Evolutionary conservation across 1,140 invertebrate species (phyloP).

Genomic region (Drosophila gunungcola): DNA sequence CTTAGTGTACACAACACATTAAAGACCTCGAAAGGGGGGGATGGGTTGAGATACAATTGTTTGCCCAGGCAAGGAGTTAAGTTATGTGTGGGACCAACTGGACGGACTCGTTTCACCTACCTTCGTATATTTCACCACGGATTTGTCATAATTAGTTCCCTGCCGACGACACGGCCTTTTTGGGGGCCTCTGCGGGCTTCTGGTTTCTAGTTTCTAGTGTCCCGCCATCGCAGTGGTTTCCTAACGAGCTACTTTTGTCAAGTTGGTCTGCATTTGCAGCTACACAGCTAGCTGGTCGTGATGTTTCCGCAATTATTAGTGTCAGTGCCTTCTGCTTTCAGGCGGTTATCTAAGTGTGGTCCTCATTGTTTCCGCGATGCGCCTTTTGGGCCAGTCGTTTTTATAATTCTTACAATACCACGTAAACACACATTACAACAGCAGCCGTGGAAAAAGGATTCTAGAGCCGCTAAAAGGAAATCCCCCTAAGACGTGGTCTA

Average conservation of each 20-base stretch:
- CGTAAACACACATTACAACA: conserved; percentile 33
- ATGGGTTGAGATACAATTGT: conserved; percentile 6
- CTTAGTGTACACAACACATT: conserved; percentile 11
- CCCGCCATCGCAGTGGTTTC: conserved; percentile 52
- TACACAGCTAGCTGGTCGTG: conserved; percentile 47
- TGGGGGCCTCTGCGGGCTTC: conserved; percentile 22
- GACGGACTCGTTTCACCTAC: conserved; percentile 52
- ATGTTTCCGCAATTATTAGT: conserved; percentile 79
- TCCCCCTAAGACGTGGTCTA: conserved; percentile 4
- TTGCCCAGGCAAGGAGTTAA: conserved; percentile 37
- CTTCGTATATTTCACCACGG: conserved; percentile 72
- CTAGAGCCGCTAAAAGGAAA: conserved; percentile 21
- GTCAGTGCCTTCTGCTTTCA: conserved; percentile 61
- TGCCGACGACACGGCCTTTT: conserved; percentile 60
- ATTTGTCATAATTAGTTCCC: conserved; percentile 81
- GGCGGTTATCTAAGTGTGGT: conserved; percentile 64
- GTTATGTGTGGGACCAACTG: conserved; percentile 46
- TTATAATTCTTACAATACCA: conserved; percentile 70
- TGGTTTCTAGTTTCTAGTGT: conserved; percentile 44
- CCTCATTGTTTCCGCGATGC: conserved; percentile 73
- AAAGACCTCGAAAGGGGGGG: not conserved
- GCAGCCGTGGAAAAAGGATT: conserved; percentile 19
- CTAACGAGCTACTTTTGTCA: conserved; percentile 75
- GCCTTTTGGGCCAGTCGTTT: conserved; percentile 77
- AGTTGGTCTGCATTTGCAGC: conserved; percentile 37